phyloP scores from a whole-genome alignment of 1,140 invertebrate genomes.

The Whitmania pigra region DNA sequence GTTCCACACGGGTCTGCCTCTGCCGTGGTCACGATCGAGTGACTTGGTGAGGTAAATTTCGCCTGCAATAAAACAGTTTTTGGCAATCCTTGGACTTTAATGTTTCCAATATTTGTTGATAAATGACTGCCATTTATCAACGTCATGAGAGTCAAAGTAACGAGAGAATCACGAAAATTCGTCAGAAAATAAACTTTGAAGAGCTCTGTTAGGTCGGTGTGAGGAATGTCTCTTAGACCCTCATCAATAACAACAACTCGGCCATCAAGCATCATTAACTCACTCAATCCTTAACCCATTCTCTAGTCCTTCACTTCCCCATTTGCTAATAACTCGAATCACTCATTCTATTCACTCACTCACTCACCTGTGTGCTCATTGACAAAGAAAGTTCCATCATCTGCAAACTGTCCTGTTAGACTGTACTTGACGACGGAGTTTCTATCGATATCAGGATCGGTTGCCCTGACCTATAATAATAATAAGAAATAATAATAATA shows the following conservation, averaged over 20 bases:
- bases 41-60: conserved; percentile 20
- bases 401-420: conserved; percentile 26
- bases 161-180: conserved; percentile 67
- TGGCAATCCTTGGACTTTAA: too few relatives aligned
- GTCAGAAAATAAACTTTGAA: conserved; percentile 97
- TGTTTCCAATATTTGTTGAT: too few relatives aligned
- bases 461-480: conserved; percentile 22
- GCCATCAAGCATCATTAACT: too few relatives aligned
- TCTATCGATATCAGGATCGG: conserved; percentile 25
- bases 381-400: conserved; percentile 23
- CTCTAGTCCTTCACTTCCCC: too few relatives aligned
- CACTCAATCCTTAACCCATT: too few relatives aligned
- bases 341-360: too few relatives aligned
- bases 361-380: conserved; percentile 18
- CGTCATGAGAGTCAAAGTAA: conserved; percentile 73
- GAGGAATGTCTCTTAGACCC: conserved; percentile 76
- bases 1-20: conserved; percentile 25
- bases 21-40: conserved; percentile 21
- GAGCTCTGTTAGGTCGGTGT: conserved; percentile 82
- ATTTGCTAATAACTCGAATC: too few relatives aligned
- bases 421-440: conserved; percentile 21
- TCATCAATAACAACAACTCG: conserved; percentile 47
- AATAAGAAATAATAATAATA: too few relatives aligned
- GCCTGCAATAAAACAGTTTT: conserved; percentile 4
- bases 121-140: conserved; percentile 68